Evolutionary conservation across 2,797 vertebrate genomes (phyloP), one percentile per base, ranked within the genome.

Genomic region (Esox lucius): DNA sequence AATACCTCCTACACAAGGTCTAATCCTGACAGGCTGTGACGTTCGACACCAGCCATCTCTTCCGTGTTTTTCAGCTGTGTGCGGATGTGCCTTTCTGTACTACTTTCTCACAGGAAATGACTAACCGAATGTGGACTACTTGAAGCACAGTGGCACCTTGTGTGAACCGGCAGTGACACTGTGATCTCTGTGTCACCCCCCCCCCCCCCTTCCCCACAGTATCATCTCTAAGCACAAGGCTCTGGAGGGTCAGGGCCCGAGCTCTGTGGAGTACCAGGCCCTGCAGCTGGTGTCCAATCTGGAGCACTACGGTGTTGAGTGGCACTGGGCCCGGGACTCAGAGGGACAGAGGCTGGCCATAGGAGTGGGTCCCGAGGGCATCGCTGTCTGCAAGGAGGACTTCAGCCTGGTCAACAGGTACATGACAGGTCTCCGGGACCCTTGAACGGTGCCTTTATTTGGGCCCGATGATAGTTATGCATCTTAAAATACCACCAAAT

Each of bases 301-400:
- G 89, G 96, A 98, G 82, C 97, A 98, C 83, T 99, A 98, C 1
- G 98, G 98, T 0, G 95, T 98, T 17, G 98, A 99, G 84, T 99
- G 98, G 98, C 98, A 99, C 85, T 95, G 96, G 6, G 96, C 94
- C 22, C 93, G 97, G 46, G 97, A 99, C 0, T 95, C 95, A 0
- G 95, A 96, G 24, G 95, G 93, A 7, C 96, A 96, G 78, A 95
- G 95, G 59, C 84, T 96, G 75, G 95, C 96, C 22, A 95, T 99
- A 11, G 98, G 98, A 7, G 95, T 99, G 0, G 98, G 98, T 0
- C 97, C 97, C 0, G 98, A 99, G 72, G 98, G 98, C 16, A 96
- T 99, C 61, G 95, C 96, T 5, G 83, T 98, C 78, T 99, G 97
- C 88, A 97, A 95, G 89, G 97, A 98, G 48, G 96, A 99, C 84